Base-by-base conservation (phyloP, 1,140 invertebrate genomes). In the Scaptomyza graminum region DNA sequence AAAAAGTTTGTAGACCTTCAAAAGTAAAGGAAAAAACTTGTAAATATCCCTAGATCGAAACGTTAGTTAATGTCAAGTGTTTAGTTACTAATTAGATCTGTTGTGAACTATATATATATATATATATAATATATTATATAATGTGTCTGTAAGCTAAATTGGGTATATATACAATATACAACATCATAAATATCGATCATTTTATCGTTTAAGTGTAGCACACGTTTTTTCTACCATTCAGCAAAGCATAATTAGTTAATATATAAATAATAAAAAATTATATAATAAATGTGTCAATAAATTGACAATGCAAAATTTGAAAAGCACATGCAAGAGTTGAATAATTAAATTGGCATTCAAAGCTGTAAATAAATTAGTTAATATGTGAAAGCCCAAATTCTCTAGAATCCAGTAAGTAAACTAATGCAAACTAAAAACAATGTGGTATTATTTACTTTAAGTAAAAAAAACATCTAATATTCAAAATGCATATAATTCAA, bases 361-460 rank as follows among this genome's bases (percentile, higher is more conserved):
- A 31, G 16, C 15, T 79, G 79, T 81, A 82, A 49, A 81, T 81
- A 81, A 49, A 68, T 49, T 61, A 75, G 72, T 65, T 50, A 76
- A 73, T 50, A 69, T 37, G 8, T 9, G 16, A 31, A 50, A 15
- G 15, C 44, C 25, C 12, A 9, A 59, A 60, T 50, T 13, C 64
- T 34, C 52, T 37, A 37, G 11, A 5, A 28, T 37, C 15, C 61
- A 52, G n/a, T 22, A 47, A 55, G 11, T 50, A 37, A 55, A 34
- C 2, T 13, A 43, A 31, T 57, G 54, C 37, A 16, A 39, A 51
- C 65, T 43, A 52, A 57, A 59, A 62, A 65, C 51, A 52, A 63
- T 87, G 83, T 87, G 83, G 83, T 87, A 82, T 76, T 72, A 78
- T 85, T 85, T 78, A 82, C 74, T 85, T 63, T 39, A 85, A 85